These are phyloP conservation scores for Dione juno DNA, from an alignment of 2,888 invertebrate species.

Conservation along the genomic window DNA sequence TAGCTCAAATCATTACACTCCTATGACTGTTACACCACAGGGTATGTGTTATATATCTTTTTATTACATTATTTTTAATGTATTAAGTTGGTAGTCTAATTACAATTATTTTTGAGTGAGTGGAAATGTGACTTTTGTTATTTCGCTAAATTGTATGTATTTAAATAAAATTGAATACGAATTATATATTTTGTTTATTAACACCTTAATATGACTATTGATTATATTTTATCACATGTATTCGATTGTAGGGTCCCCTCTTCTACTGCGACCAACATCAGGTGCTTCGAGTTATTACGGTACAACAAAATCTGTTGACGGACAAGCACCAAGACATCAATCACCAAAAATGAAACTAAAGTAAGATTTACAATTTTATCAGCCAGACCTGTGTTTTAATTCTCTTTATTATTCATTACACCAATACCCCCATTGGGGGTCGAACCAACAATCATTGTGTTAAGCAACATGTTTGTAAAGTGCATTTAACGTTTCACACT, in stretches of 20 bases:
- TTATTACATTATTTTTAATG: neutral
- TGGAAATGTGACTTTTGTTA: too few relatives aligned
- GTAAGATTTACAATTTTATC: constrained; percentile 84
- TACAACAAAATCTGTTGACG: constrained; percentile 83
- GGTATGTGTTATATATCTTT: constrained; percentile 47
- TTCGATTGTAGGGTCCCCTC: constrained; percentile 78
- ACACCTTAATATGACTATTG: neutral
- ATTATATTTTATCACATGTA: neutral
- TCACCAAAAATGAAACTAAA: constrained; percentile 97
- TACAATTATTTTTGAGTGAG: neutral
- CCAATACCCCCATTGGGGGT: too few relatives aligned
- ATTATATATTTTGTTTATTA: too few relatives aligned
- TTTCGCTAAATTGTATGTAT: too few relatives aligned
- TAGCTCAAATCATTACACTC: constrained; percentile 85
- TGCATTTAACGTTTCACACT: too few relatives aligned
- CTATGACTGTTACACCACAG: constrained; percentile 84
- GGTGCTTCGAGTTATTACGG: constrained; percentile 84
- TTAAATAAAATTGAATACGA: too few relatives aligned
- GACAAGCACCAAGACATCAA: constrained; percentile 86
- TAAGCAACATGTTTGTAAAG: too few relatives aligned
- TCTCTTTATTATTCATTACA: too few relatives aligned
- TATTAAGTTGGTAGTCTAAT: constrained; percentile 2
- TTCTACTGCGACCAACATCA: constrained; percentile 84
- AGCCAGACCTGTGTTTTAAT: neutral
- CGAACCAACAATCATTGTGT: too few relatives aligned